Conservation (phyloP, 1,140 invertebrate genomes). For the Trigoniulus corallinus region DNA sequence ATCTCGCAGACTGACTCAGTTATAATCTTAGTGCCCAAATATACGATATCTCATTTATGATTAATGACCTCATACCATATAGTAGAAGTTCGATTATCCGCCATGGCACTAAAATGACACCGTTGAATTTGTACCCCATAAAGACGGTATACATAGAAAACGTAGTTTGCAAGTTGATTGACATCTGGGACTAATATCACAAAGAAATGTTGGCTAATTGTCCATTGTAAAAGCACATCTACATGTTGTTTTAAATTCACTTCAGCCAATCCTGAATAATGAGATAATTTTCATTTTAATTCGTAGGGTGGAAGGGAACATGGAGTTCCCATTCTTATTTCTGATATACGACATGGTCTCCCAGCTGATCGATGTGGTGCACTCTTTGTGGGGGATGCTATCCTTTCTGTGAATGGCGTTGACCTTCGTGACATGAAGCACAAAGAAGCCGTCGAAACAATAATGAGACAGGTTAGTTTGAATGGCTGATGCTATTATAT, state of each 20-base stretch:
- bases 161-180: no score
- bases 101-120: no score
- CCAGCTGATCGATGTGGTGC: constrained; percentile 48
- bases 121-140: no score
- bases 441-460: constrained; percentile 50
- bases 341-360: constrained; percentile 58
- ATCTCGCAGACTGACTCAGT: no score
- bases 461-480: constrained; percentile 28
- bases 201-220: background rate
- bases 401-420: constrained; percentile 56
- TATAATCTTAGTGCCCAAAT: no score
- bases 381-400: constrained; percentile 65
- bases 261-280: background rate
- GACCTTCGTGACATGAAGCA: constrained; percentile 49
- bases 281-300: constrained; percentile 6
- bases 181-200: no score
- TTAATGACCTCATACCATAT: no score
- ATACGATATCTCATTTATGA: no score
- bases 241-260: background rate
- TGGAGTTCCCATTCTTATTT: constrained; percentile 70
- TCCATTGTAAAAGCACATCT: background rate
- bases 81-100: no score
- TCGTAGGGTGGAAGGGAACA: constrained; percentile 61
- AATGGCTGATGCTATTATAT: no score
- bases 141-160: no score